Base-by-base conservation (phyloP, 2,888 invertebrate genomes). In the Drosophila testacea region DNA sequence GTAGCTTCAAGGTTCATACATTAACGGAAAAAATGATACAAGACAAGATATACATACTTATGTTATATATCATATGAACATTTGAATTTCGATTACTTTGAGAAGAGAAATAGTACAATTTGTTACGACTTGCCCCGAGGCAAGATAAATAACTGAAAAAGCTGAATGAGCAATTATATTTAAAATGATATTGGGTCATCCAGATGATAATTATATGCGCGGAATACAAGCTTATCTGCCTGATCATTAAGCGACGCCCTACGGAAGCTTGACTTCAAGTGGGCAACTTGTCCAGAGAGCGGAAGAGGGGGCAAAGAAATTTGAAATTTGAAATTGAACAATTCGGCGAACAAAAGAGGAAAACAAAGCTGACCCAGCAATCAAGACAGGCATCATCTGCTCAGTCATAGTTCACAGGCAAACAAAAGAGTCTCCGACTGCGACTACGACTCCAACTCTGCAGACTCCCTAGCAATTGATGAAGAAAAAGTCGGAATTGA, bases 381-480 rank as follows among this genome's bases (percentile, higher is more conserved):
- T 67, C 57, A 62, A 68, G 46, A n/a, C 10, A 41, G 60, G 52
- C 57, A 62, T 59, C 70, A 50, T 71, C 78, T 82, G 89, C 75
- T 70, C 76, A 88, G 85, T 88, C 89, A 89, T 89, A 85, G 89
- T 85, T 88, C 86, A 85, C 81, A 80, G 32, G 50, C 36, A 73
- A 44, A 66, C 62, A 77, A 69, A 57, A 55, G 42, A 54, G 30
- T 22, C 22, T 22, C 22, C 22, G 22, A 22, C 22, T 22, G 22
- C 22, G 22, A 22, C 22, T 22, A 2, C 22, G 22, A 50, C 16
- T 28, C 6, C 6, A 28, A 47, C 51, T 50, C 39, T 13, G 30
- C 41, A 10, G 44, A 22, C 22, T 60, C 5, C 30, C 41, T 30
- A 4, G 52, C 57, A 55, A 57, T 61, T 59, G 48, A 46, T 22